phyloP scores from a whole-genome alignment of 2,113 vertebrate genomes.

The Ailuropoda melanoleuca region DNA sequence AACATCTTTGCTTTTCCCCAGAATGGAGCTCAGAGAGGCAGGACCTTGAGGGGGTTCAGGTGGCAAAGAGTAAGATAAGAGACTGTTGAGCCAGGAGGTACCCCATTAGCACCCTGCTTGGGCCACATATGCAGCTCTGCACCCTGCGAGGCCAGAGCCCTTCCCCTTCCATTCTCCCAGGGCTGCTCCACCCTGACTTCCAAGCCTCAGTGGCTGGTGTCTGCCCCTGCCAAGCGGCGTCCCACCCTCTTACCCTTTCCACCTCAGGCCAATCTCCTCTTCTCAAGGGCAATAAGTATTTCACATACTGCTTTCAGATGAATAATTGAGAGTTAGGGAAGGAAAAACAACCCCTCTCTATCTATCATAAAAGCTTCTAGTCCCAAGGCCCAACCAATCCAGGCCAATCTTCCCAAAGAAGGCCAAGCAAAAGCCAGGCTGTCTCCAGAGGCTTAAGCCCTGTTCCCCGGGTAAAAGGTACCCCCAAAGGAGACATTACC shows the following conservation, averaged over 20 bases:
- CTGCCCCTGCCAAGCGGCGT: not conserved
- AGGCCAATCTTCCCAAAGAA: constrained; percentile 31
- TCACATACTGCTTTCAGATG: constrained; percentile 26
- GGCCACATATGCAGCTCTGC: not conserved
- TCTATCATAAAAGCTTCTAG: not conserved
- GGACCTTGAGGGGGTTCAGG: not conserved
- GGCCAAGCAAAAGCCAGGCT: not conserved
- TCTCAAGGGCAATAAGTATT: not conserved
- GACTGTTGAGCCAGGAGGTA: not conserved
- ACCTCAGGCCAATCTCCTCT: not conserved
- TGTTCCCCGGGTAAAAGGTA: not conserved
- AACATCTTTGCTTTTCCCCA: not conserved
- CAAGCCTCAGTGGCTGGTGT: too few relatives aligned
- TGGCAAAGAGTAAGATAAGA: not conserved
- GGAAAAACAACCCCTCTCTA: not conserved
- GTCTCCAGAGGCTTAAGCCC: not conserved
- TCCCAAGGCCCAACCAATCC: constrained; percentile 18
- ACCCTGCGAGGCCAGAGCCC: not conserved
- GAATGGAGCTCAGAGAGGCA: not conserved
- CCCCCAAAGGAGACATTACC: not conserved
- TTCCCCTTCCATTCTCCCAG: not conserved
- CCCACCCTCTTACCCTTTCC: not conserved
- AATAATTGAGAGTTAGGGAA: not conserved
- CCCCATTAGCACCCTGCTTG: not conserved
- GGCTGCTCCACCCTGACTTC: not conserved